phyloP scores from a whole-genome alignment of 2,888 invertebrate genomes.

The Melieria omissa region DNA sequence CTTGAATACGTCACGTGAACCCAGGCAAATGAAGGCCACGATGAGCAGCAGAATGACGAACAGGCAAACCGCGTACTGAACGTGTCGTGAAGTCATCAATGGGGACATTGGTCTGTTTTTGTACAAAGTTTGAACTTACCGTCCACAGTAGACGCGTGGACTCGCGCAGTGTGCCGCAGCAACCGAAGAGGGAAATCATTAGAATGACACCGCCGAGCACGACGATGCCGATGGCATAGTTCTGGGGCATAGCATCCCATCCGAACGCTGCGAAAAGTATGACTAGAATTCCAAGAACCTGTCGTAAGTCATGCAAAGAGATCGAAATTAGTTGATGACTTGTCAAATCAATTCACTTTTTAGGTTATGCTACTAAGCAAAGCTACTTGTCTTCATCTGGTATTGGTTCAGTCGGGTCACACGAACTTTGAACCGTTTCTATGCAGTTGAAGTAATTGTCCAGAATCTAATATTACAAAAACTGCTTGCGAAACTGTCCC shows the following conservation, averaged over 20 bases:
- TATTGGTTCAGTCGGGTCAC: too few relatives aligned
- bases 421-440: too few relatives aligned
- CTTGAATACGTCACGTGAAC: slow-evolving; percentile 53
- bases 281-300: slow-evolving; percentile 57
- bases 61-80: slow-evolving; percentile 53
- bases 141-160: slow-evolving; percentile 59
- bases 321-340: too few relatives aligned
- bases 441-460: too few relatives aligned
- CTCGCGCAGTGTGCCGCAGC: slow-evolving; percentile 57
- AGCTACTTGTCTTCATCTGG: too few relatives aligned
- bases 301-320: neutral
- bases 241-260: slow-evolving; percentile 58
- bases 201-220: slow-evolving; percentile 54
- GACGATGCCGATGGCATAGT: slow-evolving; percentile 55
- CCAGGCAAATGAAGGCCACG: slow-evolving; percentile 49
- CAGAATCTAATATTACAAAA: too few relatives aligned
- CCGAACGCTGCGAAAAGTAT: slow-evolving; percentile 56
- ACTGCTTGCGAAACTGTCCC: too few relatives aligned
- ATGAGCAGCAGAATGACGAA: slow-evolving; percentile 52
- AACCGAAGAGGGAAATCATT: slow-evolving; percentile 58
- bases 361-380: too few relatives aligned
- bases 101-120: neutral
- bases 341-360: neutral
- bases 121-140: slow-evolving; percentile 42
- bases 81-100: neutral